A percentile compares a stretch with the other conserved stretches of the same genome.
Evolutionary conservation across 1,140 invertebrate species (phyloP).

Genomic region (Drosophila fuyamai): DNA sequence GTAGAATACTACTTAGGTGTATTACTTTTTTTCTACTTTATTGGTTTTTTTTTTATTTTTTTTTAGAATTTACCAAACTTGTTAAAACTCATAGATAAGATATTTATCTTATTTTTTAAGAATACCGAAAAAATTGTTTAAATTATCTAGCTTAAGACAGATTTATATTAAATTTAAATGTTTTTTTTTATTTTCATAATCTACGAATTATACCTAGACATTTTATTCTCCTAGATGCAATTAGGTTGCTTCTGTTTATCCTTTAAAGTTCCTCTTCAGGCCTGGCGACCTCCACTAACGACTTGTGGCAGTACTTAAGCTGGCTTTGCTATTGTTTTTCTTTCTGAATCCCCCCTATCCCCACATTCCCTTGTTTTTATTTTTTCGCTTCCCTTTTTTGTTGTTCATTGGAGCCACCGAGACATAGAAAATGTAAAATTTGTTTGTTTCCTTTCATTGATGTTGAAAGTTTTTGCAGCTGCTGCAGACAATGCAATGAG

Average conservation of each 20-base stretch:
- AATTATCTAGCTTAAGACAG: too few relatives aligned
- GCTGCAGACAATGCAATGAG: slow-evolving; percentile 70
- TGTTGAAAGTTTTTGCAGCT: slow-evolving; percentile 77
- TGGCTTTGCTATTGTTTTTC: slow-evolving; percentile 49
- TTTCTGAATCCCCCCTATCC: slow-evolving; percentile 3
- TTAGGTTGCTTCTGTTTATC: slow-evolving; percentile 13
- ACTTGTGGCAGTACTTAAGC: slow-evolving; percentile 55
- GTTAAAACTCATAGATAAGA: too few relatives aligned
- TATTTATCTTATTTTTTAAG: too few relatives aligned
- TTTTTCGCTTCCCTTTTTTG: slow-evolving; percentile 10
- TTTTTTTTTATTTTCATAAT: not conserved
- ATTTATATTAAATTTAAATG: too few relatives aligned
- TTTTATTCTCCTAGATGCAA: not conserved
- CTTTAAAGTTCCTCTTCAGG: slow-evolving; percentile 11
- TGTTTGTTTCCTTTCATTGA: slow-evolving; percentile 73
- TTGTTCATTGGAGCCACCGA: slow-evolving; percentile 34
- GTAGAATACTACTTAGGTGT: too few relatives aligned
- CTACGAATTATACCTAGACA: not conserved
- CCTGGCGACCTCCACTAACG: slow-evolving; percentile 42
- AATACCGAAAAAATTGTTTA: too few relatives aligned
- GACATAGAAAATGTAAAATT: slow-evolving; percentile 73
- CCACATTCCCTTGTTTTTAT: not conserved
- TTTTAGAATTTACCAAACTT: too few relatives aligned
- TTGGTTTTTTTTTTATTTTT: too few relatives aligned
- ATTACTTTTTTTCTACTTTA: too few relatives aligned